phyloP scores from a whole-genome alignment of 1,140 invertebrate genomes.

The Anthonomus grandis region DNA sequence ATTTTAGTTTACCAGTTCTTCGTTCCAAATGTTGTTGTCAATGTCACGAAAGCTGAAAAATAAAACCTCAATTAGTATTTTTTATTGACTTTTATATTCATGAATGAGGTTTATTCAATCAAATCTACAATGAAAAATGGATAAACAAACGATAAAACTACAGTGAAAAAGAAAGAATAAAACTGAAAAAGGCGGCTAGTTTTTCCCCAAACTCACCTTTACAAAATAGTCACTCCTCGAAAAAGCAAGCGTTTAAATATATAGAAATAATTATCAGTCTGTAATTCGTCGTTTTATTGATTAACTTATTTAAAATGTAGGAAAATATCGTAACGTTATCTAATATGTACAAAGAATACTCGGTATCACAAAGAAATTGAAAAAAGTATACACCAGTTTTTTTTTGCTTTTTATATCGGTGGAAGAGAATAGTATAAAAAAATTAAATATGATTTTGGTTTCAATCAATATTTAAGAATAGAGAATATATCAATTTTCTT shows the following conservation, averaged over 20 bases:
- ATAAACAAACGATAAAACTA: not conserved
- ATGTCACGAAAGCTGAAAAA: conserved; percentile 32
- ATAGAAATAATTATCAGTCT: conserved; percentile 32
- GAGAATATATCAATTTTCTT: not conserved
- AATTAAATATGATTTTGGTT: not conserved
- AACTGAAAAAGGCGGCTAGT: not conserved
- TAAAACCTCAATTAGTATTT: conserved; percentile 19
- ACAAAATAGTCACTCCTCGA: conserved; percentile 12
- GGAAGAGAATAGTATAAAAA: not conserved
- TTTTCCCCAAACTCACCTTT: conserved; percentile 9
- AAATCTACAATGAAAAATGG: not conserved
- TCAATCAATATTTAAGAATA: not conserved
- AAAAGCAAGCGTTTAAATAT: conserved; percentile 15
- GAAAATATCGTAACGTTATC: conserved; percentile 22
- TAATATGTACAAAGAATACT: conserved; percentile 34
- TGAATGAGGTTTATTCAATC: not conserved
- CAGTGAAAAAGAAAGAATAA: not conserved
- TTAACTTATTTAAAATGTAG: not conserved
- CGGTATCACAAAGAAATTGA: conserved; percentile 28
- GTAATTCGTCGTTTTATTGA: no score
- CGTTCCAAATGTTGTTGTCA: conserved; percentile 27
- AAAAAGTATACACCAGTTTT: conserved; percentile 20
- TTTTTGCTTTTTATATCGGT: not conserved
- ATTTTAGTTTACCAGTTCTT: conserved; percentile 30
- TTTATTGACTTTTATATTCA: no score